These are phyloP conservation scores for Rhagonycha lutea DNA, from an alignment of 2,888 invertebrate genomes.

Conservation along the genomic window DNA sequence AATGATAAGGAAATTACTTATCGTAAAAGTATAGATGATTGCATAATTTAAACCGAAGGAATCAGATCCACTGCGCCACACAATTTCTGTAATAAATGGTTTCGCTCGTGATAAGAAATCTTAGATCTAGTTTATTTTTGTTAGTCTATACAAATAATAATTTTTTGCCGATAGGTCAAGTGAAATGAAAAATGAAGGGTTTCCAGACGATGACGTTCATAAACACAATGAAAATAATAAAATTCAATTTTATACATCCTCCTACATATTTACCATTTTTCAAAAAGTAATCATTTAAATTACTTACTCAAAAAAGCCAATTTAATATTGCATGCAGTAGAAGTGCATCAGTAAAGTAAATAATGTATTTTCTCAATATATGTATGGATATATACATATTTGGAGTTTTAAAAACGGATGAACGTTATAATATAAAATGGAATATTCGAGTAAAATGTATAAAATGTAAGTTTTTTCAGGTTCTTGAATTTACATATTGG, in stretches of 20 bases:
- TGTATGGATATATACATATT: background rate
- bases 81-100: background rate
- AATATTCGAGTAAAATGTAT: slow-evolving; percentile 24
- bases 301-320: background rate
- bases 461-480: slow-evolving; percentile 24
- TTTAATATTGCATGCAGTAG: background rate
- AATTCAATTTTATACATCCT: background rate
- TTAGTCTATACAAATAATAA: background rate
- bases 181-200: background rate
- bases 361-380: slow-evolving; percentile 18
- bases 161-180: no score
- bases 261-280: background rate
- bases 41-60: background rate
- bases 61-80: background rate
- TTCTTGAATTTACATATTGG: slow-evolving; percentile 24
- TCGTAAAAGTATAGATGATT: background rate
- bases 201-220: background rate
- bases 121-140: background rate
- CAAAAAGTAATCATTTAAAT: background rate
- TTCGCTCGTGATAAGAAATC: background rate
- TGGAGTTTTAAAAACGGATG: slow-evolving; percentile 11
- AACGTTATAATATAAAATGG: slow-evolving; percentile 22
- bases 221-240: background rate
- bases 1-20: background rate
- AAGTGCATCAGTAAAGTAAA: slow-evolving; percentile 15